Evolutionary conservation across 1,140 invertebrate genomes (phyloP), one percentile per base, ranked within the genome.

Genomic region (Caerostris extrusa): DNA sequence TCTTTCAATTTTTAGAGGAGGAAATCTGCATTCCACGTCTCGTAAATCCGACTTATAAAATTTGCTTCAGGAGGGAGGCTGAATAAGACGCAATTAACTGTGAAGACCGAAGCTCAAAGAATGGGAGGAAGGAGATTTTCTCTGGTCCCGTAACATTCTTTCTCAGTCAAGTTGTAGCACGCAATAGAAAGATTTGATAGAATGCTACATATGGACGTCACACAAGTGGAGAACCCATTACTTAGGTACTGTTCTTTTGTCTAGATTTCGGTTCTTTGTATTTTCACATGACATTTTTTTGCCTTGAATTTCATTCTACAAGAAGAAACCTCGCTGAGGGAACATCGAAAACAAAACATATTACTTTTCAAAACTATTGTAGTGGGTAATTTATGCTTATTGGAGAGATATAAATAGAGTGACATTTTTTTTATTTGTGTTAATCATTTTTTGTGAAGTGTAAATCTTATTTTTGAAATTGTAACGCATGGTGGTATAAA

Each of bases 41-140:
- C 7, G 60, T 87, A 60, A 87, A 87, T 87, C 85, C 60, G 85
- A 87, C 85, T 87, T 64, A 64, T 87, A 87, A 64, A 57, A 61
- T 87, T 87, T 64, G n/a, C 34, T 50, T 55, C 57, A 87, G 85
- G n/a, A 85, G 55, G 34, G 34, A 34, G 34, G 17, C 19, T 85
- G 82, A 85, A 85, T 85, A 87, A 87, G 85, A 87, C 85, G 56
- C 85, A 87, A 87, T 87, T 87, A 87, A 87, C 85, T 64, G 61
- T 87, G 57, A 64, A 64, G 57, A 87, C 55, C 85, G 34, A 87
- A 64, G 85, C 85, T 34, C 34, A 58, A 56, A 85, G 12, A 55
- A 3, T 34, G 60, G 7, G 5, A 10, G 34, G 17, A 64, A 53
- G 34, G 14, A 87, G 85, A 87, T 64, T 87, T 87, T 87, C 60